Evolutionary conservation across 92 coral and sea anemone genomes (phyloP).

Genomic region (Parazoanthus atlanticus): DNA sequence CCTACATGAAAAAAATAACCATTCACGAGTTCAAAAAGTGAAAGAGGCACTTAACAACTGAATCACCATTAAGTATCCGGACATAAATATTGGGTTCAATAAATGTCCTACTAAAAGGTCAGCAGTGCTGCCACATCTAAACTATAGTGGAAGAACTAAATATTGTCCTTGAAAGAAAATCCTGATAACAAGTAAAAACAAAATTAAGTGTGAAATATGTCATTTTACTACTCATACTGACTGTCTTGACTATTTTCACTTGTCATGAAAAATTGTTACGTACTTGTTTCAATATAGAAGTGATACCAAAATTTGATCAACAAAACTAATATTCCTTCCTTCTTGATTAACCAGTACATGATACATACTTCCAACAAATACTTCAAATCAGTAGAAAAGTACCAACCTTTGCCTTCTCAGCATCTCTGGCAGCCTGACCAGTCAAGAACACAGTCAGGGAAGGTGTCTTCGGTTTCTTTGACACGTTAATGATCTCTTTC

Average conservation of each 20-base stretch:
- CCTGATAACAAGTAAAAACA: background rate
- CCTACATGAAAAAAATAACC: constrained; percentile 47
- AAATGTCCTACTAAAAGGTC: background rate
- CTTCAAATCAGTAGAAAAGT: background rate
- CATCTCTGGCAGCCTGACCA: constrained; percentile 99
- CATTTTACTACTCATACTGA: too few species aligned
- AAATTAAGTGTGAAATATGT: too few species aligned
- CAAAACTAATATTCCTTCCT: background rate
- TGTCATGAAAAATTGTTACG: too few species aligned
- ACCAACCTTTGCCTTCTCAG: constrained; percentile 97
- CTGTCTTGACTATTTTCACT: too few species aligned
- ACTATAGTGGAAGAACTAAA: background rate
- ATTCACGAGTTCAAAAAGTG: background rate
- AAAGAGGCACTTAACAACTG: too few species aligned
- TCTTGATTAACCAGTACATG: too few species aligned
- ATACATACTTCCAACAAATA: background rate
- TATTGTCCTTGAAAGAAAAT: background rate
- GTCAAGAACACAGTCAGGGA: constrained; percentile 93
- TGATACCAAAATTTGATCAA: background rate
- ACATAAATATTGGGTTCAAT: background rate
- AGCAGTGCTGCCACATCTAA: background rate
- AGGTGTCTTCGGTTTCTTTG: constrained; percentile 98
- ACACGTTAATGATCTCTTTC: constrained; percentile 97
- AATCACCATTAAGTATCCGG: background rate
- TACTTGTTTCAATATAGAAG: too few species aligned